Percentiles rank a stretch among this genome's conserved stretches.
Conservation (phyloP, 2,797 vertebrate genomes). For the Megalops cyprinoides region DNA sequence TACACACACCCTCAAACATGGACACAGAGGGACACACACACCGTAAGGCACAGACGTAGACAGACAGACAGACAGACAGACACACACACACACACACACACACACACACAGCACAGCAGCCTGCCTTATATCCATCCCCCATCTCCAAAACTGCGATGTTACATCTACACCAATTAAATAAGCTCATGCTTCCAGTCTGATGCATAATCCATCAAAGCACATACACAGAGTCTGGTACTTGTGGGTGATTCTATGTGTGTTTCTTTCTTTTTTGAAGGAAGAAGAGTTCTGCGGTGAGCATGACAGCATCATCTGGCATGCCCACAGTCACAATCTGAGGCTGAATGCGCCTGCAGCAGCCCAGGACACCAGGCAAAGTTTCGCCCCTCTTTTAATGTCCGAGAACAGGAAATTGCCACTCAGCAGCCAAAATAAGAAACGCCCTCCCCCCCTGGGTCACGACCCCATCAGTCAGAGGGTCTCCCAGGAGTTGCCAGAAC, state of each 20-base stretch:
- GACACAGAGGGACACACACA: not conserved
- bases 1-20: no score
- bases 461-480: conserved; percentile 38
- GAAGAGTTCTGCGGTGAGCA: not conserved
- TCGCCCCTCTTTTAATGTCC: conserved; percentile 11
- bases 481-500: not conserved
- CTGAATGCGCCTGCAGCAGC: not conserved
- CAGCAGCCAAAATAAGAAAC: conserved; percentile 37
- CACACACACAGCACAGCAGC: not conserved
- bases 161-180: conserved; percentile 12
- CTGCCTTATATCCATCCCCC: no score
- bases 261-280: not conserved
- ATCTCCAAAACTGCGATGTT: not conserved
- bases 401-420: conserved; percentile 16
- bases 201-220: conserved; percentile 28
- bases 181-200: not conserved
- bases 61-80: not conserved
- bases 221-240: not conserved
- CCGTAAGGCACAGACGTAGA: not conserved
- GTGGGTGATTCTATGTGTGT: not conserved
- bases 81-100: conserved; percentile 18
- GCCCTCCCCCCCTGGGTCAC: conserved; percentile 16
- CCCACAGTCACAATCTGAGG: not conserved
- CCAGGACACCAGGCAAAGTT: not conserved
- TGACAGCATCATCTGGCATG: not conserved